A percentile compares a stretch with the other conserved stretches of the same genome.
Evolutionary conservation across 2,888 invertebrate species (phyloP).

Genomic region (Scrobipalpa costella): DNA sequence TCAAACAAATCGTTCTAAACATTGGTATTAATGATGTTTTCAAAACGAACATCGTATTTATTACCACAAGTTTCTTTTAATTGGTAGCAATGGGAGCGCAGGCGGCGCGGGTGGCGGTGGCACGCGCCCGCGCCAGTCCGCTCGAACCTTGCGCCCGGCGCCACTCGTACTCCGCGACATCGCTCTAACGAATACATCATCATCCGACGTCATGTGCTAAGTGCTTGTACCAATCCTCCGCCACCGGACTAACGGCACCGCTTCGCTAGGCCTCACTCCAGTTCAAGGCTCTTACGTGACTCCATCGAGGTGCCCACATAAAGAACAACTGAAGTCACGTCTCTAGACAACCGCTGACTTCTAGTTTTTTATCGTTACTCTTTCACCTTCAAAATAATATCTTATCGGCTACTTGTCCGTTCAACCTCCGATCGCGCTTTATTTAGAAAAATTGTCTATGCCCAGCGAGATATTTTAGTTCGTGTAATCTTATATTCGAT

Average conservation of each 20-base stretch:
- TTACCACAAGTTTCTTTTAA: conserved; percentile 59
- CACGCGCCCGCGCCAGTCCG: conserved; percentile 35
- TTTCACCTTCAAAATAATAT: conserved; percentile 68
- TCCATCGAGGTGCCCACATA: conserved; percentile 63
- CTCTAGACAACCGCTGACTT: conserved; percentile 50
- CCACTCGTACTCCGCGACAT: conserved; percentile 30
- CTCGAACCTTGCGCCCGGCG: conserved; percentile 40
- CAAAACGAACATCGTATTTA: neutral
- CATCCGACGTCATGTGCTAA: conserved; percentile 39
- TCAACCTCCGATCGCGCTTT: conserved; percentile 48
- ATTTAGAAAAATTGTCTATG: conserved; percentile 38
- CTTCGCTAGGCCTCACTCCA: conserved; percentile 41
- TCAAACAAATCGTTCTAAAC: conserved; percentile 13
- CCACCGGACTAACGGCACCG: conserved; percentile 36
- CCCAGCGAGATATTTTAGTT: conserved; percentile 29
- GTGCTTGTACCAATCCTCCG: conserved; percentile 57
- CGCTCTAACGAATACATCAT: conserved; percentile 27
- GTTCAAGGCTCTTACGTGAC: conserved; percentile 70
- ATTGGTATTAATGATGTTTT: conserved; percentile 21
- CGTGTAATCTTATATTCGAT: conserved; percentile 35
- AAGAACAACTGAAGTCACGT: conserved; percentile 65
- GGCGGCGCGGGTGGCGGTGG: conserved; percentile 52
- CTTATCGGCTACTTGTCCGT: conserved; percentile 58
- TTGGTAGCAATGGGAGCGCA: conserved; percentile 51
- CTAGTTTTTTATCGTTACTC: conserved; percentile 65